Conservation (phyloP, 30 jellyfish, hydroid and myxozoan genomes). For the Morbakka virulenta region DNA sequence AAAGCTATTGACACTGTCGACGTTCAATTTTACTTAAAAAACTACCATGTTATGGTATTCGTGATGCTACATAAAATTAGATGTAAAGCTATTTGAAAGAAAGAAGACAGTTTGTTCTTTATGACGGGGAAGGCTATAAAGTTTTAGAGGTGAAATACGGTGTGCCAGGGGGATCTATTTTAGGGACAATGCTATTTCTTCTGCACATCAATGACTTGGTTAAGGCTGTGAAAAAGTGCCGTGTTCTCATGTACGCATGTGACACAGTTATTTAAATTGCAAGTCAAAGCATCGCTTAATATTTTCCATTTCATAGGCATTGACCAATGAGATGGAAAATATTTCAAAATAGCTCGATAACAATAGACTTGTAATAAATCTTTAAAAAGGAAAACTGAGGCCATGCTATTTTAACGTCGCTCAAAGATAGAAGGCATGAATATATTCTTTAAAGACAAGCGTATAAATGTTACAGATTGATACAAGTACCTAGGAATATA, state of each 20-base stretch:
- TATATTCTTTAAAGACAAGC: slow-evolving; percentile 12
- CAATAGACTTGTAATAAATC: slow-evolving; percentile 46
- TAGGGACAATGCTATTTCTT: background rate
- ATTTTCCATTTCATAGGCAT: slow-evolving; percentile 29
- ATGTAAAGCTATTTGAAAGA: slow-evolving; percentile 21
- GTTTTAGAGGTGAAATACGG: slow-evolving; percentile 16
- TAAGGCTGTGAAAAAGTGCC: slow-evolving; percentile 35
- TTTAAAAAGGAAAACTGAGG: slow-evolving; percentile 32
- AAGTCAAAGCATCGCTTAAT: slow-evolving; percentile 56
- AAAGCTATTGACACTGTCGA: slow-evolving; percentile 68
- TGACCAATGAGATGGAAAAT: slow-evolving; percentile 69
- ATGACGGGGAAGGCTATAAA: slow-evolving; percentile 22
- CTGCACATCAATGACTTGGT: slow-evolving; percentile 19
- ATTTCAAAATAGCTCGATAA: slow-evolving; percentile 57
- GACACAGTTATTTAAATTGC: slow-evolving; percentile 40
- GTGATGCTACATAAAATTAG: slow-evolving; percentile 22
- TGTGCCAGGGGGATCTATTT: slow-evolving; percentile 36
- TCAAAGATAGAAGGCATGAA: slow-evolving; percentile 20
- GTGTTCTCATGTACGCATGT: slow-evolving; percentile 34
- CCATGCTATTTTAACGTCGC: slow-evolving; percentile 41
- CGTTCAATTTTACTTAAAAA: slow-evolving; percentile 12
- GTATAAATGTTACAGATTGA: slow-evolving; percentile 16
- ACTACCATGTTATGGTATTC: slow-evolving; percentile 42
- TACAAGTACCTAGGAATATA: slow-evolving; percentile 45
- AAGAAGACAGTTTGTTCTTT: slow-evolving; percentile 31